A percentile compares a stretch with the other conserved stretches of the same genome.
Evolutionary conservation across 2,797 vertebrate genomes (phyloP).

Genomic region (Sus cebifrons): DNA sequence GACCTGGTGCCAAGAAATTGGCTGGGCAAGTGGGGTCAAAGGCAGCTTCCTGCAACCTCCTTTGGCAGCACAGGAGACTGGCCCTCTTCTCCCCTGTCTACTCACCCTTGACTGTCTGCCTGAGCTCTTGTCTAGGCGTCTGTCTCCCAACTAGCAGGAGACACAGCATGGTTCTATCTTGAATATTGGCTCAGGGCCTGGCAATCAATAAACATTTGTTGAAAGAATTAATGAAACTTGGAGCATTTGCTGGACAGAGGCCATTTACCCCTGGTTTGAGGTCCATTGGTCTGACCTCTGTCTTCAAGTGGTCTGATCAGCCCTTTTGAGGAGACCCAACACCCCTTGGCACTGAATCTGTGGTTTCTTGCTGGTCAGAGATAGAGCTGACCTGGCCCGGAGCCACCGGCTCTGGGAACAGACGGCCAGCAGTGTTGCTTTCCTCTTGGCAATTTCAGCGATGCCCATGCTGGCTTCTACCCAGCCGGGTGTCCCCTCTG

Average conservation of each 20-base stretch:
- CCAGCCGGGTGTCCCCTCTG: not conserved
- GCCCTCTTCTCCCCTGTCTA: not conserved
- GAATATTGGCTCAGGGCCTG: not conserved
- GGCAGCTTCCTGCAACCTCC: too few relatives aligned
- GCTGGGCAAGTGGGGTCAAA: not conserved
- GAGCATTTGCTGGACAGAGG: slow-evolving; percentile 38
- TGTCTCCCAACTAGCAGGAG: not conserved
- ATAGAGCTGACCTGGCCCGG: not conserved
- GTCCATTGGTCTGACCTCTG: slow-evolving; percentile 12
- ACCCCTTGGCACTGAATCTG: not conserved
- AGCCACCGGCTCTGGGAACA: not conserved
- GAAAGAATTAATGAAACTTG: slow-evolving; percentile 45
- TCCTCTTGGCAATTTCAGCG: not conserved
- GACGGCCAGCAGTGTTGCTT: not conserved
- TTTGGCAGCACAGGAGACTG: too few relatives aligned
- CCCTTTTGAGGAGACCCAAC: not conserved
- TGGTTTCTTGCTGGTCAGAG: not conserved
- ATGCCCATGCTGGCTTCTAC: not conserved
- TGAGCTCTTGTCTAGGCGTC: not conserved
- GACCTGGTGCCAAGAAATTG: not conserved
- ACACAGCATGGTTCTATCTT: not conserved
- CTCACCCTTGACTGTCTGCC: not conserved
- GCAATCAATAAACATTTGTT: slow-evolving; percentile 50
- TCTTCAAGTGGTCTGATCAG: slow-evolving; percentile 29
- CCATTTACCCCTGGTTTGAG: not conserved